These are phyloP conservation scores for Hemibagrus wyckioides DNA, from an alignment of 2,113 vertebrate genomes.

Conservation along the genomic window DNA sequence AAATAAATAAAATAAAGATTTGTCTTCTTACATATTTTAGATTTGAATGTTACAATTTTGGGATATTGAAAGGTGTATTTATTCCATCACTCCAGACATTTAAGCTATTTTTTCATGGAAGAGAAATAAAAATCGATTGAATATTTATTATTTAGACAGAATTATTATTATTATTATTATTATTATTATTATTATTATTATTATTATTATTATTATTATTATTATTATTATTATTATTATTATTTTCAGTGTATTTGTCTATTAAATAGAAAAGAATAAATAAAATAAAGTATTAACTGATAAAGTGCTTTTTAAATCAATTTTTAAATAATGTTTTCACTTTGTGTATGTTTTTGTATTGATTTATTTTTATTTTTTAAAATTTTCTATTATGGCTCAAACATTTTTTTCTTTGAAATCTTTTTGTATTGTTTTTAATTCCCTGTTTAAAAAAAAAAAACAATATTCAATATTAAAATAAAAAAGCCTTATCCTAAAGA, in stretches of 20 bases:
- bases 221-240: not conserved
- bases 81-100: no score
- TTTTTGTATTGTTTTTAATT: not conserved
- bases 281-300: not conserved
- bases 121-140: not conserved
- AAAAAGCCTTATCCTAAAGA: not conserved
- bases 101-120: not conserved
- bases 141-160: not conserved
- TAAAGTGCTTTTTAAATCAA: not conserved
- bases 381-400: not conserved
- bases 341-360: not conserved
- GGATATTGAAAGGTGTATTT: no score
- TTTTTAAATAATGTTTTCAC: not conserved
- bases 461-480: not conserved
- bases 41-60: not conserved
- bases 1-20: not conserved
- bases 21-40: not conserved
- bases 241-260: not conserved
- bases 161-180: not conserved
- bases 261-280: no score
- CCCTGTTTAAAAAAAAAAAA: not conserved
- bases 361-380: not conserved
- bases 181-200: no score
- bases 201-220: no score
- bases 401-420: not conserved